Conservation (phyloP, 2,113 vertebrate species). For the Lophochroa leadbeateri region DNA sequence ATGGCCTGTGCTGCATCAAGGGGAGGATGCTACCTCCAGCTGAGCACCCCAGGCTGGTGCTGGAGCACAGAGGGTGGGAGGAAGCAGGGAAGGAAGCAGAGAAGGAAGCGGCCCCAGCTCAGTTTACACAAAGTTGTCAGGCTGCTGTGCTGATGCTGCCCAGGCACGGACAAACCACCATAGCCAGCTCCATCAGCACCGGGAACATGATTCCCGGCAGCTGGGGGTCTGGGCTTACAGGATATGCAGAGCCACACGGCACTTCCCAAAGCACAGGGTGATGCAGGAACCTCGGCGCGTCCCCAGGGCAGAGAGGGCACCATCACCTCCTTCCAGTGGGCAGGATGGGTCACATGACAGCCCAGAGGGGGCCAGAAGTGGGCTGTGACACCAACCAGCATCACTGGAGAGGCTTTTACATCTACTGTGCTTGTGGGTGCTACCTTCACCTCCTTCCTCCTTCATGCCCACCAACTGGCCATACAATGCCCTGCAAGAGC, state of each 20-base stretch:
- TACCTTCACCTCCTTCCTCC: background rate
- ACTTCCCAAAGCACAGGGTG: background rate
- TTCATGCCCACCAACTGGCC: rapidly evolving
- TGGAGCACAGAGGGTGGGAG: background rate
- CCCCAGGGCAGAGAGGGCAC: background rate
- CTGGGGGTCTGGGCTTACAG: rapidly evolving
- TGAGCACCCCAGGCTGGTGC: background rate
- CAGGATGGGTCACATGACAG: background rate
- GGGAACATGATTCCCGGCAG: background rate
- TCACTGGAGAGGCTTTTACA: background rate
- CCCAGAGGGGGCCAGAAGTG: background rate
- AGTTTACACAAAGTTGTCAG: conserved; percentile 49
- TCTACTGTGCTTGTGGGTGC: background rate
- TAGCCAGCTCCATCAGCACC: background rate
- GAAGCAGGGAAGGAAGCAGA: background rate
- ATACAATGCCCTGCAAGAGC: background rate
- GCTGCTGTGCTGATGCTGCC: conserved; percentile 34
- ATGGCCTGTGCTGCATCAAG: background rate
- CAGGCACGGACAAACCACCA: conserved; percentile 25
- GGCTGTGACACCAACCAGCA: background rate
- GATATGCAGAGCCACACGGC: background rate
- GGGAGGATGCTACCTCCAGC: background rate
- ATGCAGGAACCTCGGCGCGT: background rate
- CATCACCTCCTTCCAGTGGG: background rate
- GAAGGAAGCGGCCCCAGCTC: conserved; percentile 14